These are phyloP conservation scores for Propithecus coquereli DNA, from an alignment of 2,113 vertebrate species.

Conservation along the genomic window DNA sequence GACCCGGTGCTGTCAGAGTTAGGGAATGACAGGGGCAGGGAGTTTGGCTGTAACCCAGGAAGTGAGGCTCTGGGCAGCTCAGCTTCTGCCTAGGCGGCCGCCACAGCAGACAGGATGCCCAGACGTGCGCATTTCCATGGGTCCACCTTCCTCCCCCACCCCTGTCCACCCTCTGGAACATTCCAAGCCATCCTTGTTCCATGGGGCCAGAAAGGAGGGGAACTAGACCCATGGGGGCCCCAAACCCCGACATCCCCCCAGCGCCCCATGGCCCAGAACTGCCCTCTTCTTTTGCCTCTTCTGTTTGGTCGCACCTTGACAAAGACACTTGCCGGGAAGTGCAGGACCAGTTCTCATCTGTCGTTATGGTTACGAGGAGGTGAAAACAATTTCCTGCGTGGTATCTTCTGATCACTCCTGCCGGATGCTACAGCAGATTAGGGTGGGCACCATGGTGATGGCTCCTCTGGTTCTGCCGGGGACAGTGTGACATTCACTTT, in stretches of 20 bases:
- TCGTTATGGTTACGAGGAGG: slow-evolving; percentile 84
- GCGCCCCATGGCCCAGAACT: background rate
- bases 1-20: background rate
- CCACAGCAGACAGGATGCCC: no score
- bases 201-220: background rate
- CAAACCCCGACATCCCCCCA: background rate
- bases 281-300: slow-evolving; percentile 47
- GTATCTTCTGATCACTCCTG: slow-evolving; percentile 83
- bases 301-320: slow-evolving; percentile 60
- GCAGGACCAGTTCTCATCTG: slow-evolving; percentile 75
- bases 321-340: slow-evolving; percentile 66
- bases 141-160: accelerated
- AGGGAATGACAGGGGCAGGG: accelerated
- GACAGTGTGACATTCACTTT: slow-evolving; percentile 78
- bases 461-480: slow-evolving; percentile 78
- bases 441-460: slow-evolving; percentile 76
- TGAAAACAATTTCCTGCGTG: slow-evolving; percentile 86
- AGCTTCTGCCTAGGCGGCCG: background rate
- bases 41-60: background rate
- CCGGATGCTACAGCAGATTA: slow-evolving; percentile 83
- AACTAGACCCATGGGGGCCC: background rate
- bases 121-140: accelerated
- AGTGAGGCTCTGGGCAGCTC: background rate
- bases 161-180: background rate
- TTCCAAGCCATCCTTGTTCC: background rate